phyloP scores from a whole-genome alignment of 2,113 vertebrate species.

The Microcebus murinus region DNA sequence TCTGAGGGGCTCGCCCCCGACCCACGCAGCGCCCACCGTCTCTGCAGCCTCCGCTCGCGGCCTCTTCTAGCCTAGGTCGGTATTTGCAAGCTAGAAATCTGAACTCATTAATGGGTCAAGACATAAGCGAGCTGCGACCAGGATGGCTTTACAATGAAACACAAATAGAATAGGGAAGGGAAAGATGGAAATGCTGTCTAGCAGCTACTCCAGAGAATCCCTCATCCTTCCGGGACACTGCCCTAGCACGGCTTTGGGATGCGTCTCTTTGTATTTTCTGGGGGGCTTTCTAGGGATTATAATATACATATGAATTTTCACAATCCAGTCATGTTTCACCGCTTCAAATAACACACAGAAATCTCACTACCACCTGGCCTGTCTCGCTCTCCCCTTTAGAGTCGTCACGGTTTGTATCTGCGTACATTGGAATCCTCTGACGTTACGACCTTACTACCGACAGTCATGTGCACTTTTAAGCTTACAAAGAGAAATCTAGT shows the following conservation, averaged over 20 bases:
- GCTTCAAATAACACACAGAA: not conserved
- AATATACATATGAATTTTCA: not conserved
- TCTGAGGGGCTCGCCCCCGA: not conserved
- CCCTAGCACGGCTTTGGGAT: not conserved
- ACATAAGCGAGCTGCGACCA: not conserved
- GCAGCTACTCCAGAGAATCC: not conserved
- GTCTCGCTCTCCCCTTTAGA: not conserved
- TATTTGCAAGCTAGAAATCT: not conserved
- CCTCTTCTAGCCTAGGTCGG: not conserved
- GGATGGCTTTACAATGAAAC: not conserved
- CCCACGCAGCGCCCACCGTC: rapidly evolving
- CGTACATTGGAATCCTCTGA: not conserved
- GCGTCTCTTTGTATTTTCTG: not conserved
- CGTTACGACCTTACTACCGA: not conserved
- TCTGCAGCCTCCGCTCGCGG: not conserved
- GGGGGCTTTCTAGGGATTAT: not conserved
- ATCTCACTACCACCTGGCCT: not conserved
- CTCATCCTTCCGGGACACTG: not conserved
- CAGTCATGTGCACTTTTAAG: not conserved
- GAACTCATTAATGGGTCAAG: not conserved
- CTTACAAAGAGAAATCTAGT: not conserved
- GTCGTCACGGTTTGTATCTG: not conserved
- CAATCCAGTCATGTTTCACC: not conserved
- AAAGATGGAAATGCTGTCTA: not conserved
- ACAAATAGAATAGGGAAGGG: not conserved